These are phyloP conservation scores for Lampropteryx suffumata DNA, from an alignment of 2,888 invertebrate species.

Conservation along the genomic window DNA sequence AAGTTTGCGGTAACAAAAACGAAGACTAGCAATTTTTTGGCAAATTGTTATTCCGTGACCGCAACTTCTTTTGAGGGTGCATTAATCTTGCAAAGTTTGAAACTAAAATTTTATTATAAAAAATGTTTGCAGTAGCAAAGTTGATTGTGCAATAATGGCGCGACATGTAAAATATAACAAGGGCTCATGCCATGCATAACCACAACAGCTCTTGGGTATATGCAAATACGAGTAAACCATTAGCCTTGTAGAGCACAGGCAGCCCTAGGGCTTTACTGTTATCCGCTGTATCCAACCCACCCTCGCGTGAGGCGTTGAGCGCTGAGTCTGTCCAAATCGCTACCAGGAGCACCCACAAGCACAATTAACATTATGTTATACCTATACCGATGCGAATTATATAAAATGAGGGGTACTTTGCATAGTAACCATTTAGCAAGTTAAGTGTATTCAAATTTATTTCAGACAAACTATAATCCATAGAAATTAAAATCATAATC, in stretches of 20 bases:
- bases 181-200: slow-evolving; percentile 24
- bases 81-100: not conserved
- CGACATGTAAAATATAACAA: slow-evolving; percentile 13
- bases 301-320: slow-evolving; percentile 39
- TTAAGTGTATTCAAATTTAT: too few species aligned
- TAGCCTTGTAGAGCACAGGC: slow-evolving; percentile 33
- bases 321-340: slow-evolving; percentile 47
- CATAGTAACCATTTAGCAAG: too few species aligned
- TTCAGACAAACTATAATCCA: too few species aligned
- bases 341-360: slow-evolving; percentile 52
- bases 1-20: slow-evolving; percentile 22
- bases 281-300: slow-evolving; percentile 19
- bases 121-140: not conserved
- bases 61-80: slow-evolving; percentile 9
- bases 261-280: slow-evolving; percentile 44
- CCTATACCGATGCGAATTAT: slow-evolving; percentile 42
- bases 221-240: slow-evolving; percentile 46
- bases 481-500: too few species aligned
- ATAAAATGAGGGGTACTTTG: slow-evolving; percentile 44
- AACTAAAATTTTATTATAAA: not conserved
- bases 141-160: not conserved
- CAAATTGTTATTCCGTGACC: slow-evolving; percentile 17
- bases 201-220: slow-evolving; percentile 41
- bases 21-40: slow-evolving; percentile 13
- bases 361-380: slow-evolving; percentile 34